Conservation (phyloP, 37 sponge, comb jelly and placozoan genomes). For the Dysidea cf. avara region DNA sequence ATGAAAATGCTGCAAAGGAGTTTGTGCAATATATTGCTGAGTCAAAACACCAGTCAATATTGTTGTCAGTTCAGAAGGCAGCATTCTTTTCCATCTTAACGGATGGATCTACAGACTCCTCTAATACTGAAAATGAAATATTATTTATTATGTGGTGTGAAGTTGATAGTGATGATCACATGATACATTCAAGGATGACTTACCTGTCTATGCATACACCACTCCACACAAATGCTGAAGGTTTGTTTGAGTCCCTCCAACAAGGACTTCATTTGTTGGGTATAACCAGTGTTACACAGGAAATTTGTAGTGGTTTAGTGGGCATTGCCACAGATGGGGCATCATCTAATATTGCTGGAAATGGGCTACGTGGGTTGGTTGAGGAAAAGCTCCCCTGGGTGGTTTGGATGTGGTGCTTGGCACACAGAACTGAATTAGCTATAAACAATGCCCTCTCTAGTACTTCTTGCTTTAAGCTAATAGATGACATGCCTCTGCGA, state of each 20-base stretch:
- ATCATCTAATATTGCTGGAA: conserved; percentile 37
- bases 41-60: conserved; percentile 9
- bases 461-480: conserved; percentile 55
- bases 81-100: conserved; percentile 55
- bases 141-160: conserved; percentile 54
- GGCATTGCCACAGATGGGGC: conserved; percentile 71
- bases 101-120: conserved; percentile 51
- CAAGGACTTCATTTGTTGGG: conserved; percentile 25
- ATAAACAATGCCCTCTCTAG: conserved; percentile 57
- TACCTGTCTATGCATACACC: too few relatives aligned
- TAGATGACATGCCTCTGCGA: conserved; percentile 74
- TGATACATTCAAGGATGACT: conserved; percentile 45
- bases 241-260: too few relatives aligned
- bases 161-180: conserved; percentile 31
- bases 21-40: conserved; percentile 50
- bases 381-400: conserved; percentile 51
- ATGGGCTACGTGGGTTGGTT: conserved; percentile 61
- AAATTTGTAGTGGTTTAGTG: too few relatives aligned
- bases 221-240: too few relatives aligned
- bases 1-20: too few relatives aligned
- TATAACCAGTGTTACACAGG: conserved; percentile 19
- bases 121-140: conserved; percentile 51
- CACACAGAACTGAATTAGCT: conserved; percentile 61
- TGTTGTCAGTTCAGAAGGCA: conserved; percentile 23
- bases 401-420: too few relatives aligned